Conservation (phyloP, 2,888 invertebrate genomes). For the Deilephila porcellus region DNA sequence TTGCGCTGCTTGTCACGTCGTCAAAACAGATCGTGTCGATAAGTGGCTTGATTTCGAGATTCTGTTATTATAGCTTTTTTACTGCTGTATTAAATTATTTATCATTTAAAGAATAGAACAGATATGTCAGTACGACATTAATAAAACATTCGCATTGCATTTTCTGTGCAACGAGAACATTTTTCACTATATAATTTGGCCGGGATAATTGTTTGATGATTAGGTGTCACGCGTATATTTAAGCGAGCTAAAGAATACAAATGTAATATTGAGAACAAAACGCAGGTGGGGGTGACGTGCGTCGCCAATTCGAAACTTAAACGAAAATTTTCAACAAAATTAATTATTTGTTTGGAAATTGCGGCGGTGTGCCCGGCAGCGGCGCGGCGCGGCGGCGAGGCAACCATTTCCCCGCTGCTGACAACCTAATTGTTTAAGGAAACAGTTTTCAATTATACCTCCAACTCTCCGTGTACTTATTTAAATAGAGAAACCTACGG, state of each 20-base stretch:
- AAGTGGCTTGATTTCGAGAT: neutral
- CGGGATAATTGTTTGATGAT: neutral
- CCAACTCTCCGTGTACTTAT: conserved; percentile 46
- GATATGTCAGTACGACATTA: neutral
- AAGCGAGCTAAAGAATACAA: conserved; percentile 39
- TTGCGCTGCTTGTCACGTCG: conserved; percentile 14
- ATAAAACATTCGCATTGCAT: conserved; percentile 3
- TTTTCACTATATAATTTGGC: conserved; percentile 9
- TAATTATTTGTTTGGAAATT: conserved; percentile 69
- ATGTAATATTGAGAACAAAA: conserved; percentile 47
- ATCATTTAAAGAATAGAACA: neutral
- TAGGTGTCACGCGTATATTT: neutral
- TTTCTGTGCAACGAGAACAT: neutral
- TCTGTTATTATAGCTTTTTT: too few relatives aligned
- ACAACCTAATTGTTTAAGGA: conserved; percentile 69
- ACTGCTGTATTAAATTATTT: neutral
- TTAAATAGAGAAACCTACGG: conserved; percentile 56
- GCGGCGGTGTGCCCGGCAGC: conserved; percentile 48
- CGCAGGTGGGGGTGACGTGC: conserved; percentile 52
- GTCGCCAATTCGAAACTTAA: conserved; percentile 46
- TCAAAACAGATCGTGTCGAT: neutral
- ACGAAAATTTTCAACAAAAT: conserved; percentile 61
- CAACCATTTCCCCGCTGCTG: conserved; percentile 52
- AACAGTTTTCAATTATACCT: conserved; percentile 67
- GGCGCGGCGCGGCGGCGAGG: conserved; percentile 45